phyloP scores from a whole-genome alignment of 2,888 invertebrate species.

The Byasa hedistus region DNA sequence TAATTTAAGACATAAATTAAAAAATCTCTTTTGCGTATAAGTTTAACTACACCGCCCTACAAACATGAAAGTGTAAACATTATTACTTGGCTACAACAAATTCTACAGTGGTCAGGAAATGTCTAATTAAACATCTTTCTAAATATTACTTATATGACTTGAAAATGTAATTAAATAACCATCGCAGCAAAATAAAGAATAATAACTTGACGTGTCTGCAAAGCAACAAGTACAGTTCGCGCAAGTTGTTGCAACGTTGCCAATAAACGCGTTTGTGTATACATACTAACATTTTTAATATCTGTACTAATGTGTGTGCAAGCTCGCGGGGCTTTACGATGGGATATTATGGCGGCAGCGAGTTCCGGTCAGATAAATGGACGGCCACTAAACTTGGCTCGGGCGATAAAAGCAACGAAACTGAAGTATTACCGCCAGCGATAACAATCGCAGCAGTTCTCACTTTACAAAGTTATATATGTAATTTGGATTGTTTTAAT shows the following conservation, averaged over 20 bases:
- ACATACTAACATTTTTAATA: constrained; percentile 50
- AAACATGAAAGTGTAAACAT: too few relatives aligned
- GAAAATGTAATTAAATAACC: too few relatives aligned
- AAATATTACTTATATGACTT: too few relatives aligned
- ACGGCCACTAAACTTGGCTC: constrained; percentile 35
- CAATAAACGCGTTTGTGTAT: constrained; percentile 28
- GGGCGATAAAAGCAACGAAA: constrained; percentile 34
- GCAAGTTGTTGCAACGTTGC: constrained; percentile 34
- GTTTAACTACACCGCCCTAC: too few relatives aligned
- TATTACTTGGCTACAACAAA: too few relatives aligned
- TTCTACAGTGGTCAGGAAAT: too few relatives aligned
- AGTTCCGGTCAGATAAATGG: constrained; percentile 49
- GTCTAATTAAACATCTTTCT: too few relatives aligned
- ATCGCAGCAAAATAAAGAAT: background rate
- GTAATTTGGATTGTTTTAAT: background rate
- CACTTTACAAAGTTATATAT: constrained; percentile 7
- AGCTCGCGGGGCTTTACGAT: constrained; percentile 55
- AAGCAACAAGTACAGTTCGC: constrained; percentile 40
- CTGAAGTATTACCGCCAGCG: constrained; percentile 17
- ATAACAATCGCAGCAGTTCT: constrained; percentile 15
- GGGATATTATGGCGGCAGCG: constrained; percentile 50
- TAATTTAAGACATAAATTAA: too few relatives aligned
- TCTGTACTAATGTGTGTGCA: constrained; percentile 55
- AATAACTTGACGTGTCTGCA: constrained; percentile 21
- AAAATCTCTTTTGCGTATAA: too few relatives aligned